Evolutionary conservation across 2,888 invertebrate genomes (phyloP).

Genomic region (Hydrotaea diabolus): DNA sequence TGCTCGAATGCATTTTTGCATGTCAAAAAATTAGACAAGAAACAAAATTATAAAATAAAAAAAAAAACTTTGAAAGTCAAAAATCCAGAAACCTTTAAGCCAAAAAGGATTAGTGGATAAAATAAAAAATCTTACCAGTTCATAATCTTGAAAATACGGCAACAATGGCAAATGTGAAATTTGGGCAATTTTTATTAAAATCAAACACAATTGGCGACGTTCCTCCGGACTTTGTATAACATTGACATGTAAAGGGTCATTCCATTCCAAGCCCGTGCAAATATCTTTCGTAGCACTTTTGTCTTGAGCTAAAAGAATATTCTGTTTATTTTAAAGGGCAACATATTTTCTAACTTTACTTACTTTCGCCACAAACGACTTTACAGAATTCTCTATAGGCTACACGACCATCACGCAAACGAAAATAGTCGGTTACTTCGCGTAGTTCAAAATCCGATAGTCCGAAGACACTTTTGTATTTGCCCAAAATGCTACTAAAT

Average conservation of each 20-base stretch:
- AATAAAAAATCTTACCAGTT: constrained; percentile 72
- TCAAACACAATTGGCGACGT: constrained; percentile 85
- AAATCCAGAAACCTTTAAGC: no score
- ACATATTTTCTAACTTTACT: constrained; percentile 71
- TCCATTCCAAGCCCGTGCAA: constrained; percentile 84
- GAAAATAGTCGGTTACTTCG: constrained; percentile 89
- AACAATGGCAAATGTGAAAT: constrained; percentile 84
- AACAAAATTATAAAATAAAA: no score
- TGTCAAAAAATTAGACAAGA: no score
- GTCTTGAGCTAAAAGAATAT: constrained; percentile 69
- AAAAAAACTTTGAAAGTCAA: no score
- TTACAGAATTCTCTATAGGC: constrained; percentile 89
- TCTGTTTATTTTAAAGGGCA: background rate
- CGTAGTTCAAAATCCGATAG: constrained; percentile 87
- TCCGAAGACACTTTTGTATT: constrained; percentile 85
- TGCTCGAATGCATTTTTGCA: no score
- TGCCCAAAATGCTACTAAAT: constrained; percentile 87
- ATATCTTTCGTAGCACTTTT: constrained; percentile 75
- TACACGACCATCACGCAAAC: constrained; percentile 89
- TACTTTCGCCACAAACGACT: constrained; percentile 83
- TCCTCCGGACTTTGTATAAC: constrained; percentile 85
- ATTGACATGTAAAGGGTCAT: constrained; percentile 87
- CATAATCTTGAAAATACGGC: constrained; percentile 84
- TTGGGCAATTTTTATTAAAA: constrained; percentile 88
- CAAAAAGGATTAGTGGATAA: no score